Base-by-base conservation (phyloP, 2,888 invertebrate genomes). In the Pandemis corylana region DNA sequence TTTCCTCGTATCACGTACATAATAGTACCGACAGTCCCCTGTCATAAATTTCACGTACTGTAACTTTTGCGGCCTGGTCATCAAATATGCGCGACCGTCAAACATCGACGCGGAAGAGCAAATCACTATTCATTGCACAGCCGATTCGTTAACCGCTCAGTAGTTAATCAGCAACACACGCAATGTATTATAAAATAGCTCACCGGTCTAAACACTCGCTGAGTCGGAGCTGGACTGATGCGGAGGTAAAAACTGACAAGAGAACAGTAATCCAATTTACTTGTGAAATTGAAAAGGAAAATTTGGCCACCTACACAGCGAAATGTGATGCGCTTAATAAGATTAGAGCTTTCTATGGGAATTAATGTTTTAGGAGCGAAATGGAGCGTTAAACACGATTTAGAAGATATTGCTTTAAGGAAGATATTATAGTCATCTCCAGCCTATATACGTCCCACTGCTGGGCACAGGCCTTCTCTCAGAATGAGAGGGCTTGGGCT, bases 231-330 rank as follows among this genome's bases (percentile, higher is more conserved):
- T 0, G 53, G 7, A 7, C 6, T 53, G 53, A 6, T 3, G 7
- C 56, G 2, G 10, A 9, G 28, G 28, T 7, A 63, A 75, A 53
- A 51, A 71, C 75, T 74, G 74, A 74, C 76, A 59, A 73, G 63
- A 63, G 51, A 73, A 76, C 73, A 76, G 56, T 76, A 68, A 76
- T 73, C 70, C 67, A 76, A 73, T 76, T 73, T 70, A 56, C 63
- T 59, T 44, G 13, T 67, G 53, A 75, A 70, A 75, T 53, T 71
- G 66, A 67, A 41, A 65, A 63, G 71, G 74, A 56, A 74, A 69
- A 66, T 70, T 59, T 15, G 28, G 46, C 15, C 44, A 61, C 53
- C 59, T 59, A 36, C n/a, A 10, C n/a, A 10, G 69, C 42, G 66
- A 44, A 61, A 62, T 36, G 70, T 61, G 59, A 56, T 56, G 46